Evolutionary conservation across 2,797 vertebrate genomes (phyloP), one percentile per base, ranked within the genome.

Genomic region (Tolypeutes matacus): DNA sequence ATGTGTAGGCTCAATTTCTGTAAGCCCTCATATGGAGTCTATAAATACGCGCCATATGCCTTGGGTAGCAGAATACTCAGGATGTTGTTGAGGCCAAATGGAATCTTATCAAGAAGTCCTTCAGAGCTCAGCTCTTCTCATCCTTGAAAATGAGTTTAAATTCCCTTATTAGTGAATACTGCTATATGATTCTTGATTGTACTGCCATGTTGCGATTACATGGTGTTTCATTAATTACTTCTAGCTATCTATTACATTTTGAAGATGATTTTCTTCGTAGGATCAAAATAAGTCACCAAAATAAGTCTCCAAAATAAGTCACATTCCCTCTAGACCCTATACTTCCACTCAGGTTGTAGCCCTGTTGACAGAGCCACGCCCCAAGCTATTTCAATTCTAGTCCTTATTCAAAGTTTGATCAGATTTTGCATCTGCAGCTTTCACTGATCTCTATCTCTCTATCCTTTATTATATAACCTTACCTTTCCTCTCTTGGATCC

Each of bases 171-270:
- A 94, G 76, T 34, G 46, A 96, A 82, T 86, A 70, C 72, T 73
- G 67, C 84, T 91, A 11, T 64, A 62, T 11, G 77, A 93, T 72
- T 91, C 80, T 65, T 90, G 62, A 89, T 91, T 95, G 76, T 82
- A 85, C 46, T 78, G 42, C 84, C 93, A 91, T 36, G 18, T 8
- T 91, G 72, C 0, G 0, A 93, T 95, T 95, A 91, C 88, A 89
- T 7, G 64, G 31, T 91, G 31, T 89, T 94, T 93, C 91, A 96
- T 95, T 96, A 96, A 97, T 96, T 97, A 93, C 86, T 89, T 95
- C 76, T 46, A 96, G 81, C 67, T 87, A 82, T 89, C 81, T 65
- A 77, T 95, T 91, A 95, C 86, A 86, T 72, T 95, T 95, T 93
- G 86, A 86, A 93, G 75, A 65, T 91, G 77, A 92, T 96, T 95